Percentiles rank a stretch among this genome's conserved stretches.
phyloP scores from a whole-genome alignment of 2,888 invertebrate genomes.

The Megaustenia siamemsis region DNA sequence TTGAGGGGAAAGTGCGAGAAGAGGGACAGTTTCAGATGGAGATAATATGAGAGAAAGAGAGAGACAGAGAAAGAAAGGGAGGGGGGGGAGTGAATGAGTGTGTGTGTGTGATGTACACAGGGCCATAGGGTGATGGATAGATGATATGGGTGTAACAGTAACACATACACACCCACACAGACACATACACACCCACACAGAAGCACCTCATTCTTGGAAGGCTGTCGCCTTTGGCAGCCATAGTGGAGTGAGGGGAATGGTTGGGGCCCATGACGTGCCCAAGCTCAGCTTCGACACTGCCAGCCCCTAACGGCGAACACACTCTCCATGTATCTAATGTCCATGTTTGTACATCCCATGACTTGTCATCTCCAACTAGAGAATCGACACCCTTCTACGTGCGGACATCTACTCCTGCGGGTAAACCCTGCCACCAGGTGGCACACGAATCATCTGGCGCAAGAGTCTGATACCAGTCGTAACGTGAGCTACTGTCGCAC shows the following conservation, averaged over 20 bases:
- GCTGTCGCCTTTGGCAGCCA: conserved; percentile 26
- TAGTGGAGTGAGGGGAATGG: conserved; percentile 27
- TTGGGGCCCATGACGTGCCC: conserved; percentile 47
- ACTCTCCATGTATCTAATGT: background rate
- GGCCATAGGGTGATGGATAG: background rate
- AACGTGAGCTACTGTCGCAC: too few relatives aligned
- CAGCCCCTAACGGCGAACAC: background rate
- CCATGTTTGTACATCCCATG: background rate
- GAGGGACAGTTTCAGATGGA: background rate
- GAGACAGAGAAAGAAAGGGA: background rate
- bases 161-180: too few relatives aligned
- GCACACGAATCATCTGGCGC: too few relatives aligned
- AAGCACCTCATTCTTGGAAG: conserved; percentile 18
- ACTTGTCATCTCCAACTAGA: too few relatives aligned
- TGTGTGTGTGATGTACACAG: background rate
- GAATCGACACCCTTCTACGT: too few relatives aligned
- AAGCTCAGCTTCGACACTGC: background rate
- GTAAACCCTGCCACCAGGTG: too few relatives aligned
- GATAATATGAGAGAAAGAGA: background rate
- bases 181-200: background rate
- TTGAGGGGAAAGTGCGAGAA: background rate
- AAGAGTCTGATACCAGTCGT: too few relatives aligned
- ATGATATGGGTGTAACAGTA: too few relatives aligned
- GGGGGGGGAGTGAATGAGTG: background rate
- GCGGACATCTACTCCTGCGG: too few relatives aligned